Percentiles rank a stretch among this genome's conserved stretches.
Evolutionary conservation across 1,140 invertebrate species (phyloP).

Genomic region (Caerostris extrusa): DNA sequence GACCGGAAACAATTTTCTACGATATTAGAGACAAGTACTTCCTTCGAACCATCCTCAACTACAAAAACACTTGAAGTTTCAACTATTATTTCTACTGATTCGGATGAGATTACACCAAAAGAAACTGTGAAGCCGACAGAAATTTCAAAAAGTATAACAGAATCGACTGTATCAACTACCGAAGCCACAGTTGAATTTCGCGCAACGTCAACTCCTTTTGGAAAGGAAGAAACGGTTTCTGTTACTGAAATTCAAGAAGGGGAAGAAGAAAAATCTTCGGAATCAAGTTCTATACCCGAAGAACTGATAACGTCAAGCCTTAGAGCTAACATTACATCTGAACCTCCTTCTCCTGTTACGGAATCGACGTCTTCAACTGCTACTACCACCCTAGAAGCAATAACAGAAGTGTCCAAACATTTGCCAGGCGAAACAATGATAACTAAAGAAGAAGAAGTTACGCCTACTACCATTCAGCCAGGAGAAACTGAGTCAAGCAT

Average conservation of each 20-base stretch:
- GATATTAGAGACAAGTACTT: background rate
- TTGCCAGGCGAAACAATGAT: background rate
- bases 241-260: background rate
- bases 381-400: slow-evolving; percentile 33
- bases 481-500: background rate
- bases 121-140: background rate
- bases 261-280: background rate
- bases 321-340: slow-evolving; percentile 74
- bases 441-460: background rate
- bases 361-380: slow-evolving; percentile 71
- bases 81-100: background rate
- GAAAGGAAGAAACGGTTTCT: background rate
- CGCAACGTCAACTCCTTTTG: background rate
- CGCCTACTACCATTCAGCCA: background rate
- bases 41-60: background rate
- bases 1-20: background rate
- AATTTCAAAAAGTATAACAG: background rate
- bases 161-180: background rate
- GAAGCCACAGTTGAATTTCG: background rate
- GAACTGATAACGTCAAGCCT: slow-evolving; percentile 11
- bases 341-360: background rate
- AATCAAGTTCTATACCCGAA: slow-evolving; percentile 21
- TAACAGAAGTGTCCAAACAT: slow-evolving; percentile 69
- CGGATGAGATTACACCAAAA: background rate
- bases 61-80: background rate